Evolutionary conservation across 2,888 invertebrate genomes (phyloP).

Genomic region (Iphiclides podalirius): DNA sequence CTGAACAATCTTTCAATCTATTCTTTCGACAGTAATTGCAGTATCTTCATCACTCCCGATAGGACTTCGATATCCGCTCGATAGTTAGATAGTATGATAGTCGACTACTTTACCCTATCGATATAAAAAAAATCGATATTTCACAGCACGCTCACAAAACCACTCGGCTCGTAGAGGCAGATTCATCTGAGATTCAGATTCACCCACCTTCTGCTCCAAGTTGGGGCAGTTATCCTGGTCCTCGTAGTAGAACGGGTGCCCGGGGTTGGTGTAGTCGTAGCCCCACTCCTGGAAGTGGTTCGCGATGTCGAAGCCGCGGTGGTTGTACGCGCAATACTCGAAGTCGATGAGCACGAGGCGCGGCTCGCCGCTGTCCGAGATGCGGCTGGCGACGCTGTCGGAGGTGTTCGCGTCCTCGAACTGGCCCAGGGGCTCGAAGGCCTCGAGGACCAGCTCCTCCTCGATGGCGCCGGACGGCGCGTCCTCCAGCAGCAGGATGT

Average conservation of each 20-base stretch:
- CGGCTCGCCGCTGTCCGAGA: slow-evolving; percentile 73
- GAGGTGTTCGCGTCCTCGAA: slow-evolving; percentile 58
- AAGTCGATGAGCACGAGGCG: slow-evolving; percentile 92
- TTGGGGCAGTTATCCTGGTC: slow-evolving; percentile 85
- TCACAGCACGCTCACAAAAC: too few relatives aligned
- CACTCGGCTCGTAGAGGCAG: too few relatives aligned
- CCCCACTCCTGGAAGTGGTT: slow-evolving; percentile 97
- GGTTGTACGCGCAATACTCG: slow-evolving; percentile 96
- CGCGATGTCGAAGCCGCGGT: slow-evolving; percentile 93
- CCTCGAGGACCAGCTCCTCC: slow-evolving; percentile 39
- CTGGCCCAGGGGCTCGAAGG: slow-evolving; percentile 29
- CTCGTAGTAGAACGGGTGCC: slow-evolving; percentile 88
- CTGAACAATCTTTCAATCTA: too few relatives aligned
- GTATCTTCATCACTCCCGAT: too few relatives aligned
- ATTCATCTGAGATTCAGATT: too few relatives aligned
- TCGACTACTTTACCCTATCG: too few relatives aligned
- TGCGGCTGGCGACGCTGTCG: slow-evolving; percentile 53
- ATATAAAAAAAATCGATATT: too few relatives aligned
- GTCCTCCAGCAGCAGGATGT: slow-evolving; percentile 77
- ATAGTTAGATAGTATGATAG: too few relatives aligned
- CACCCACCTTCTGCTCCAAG: slow-evolving; percentile 87
- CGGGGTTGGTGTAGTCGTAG: slow-evolving; percentile 90
- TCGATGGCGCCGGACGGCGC: slow-evolving; percentile 36
- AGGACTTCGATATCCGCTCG: too few relatives aligned
- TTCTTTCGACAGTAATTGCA: too few relatives aligned